These are phyloP conservation scores for Paramisgurnus dabryanus DNA, from an alignment of 2,113 vertebrate species.

Conservation along the genomic window DNA sequence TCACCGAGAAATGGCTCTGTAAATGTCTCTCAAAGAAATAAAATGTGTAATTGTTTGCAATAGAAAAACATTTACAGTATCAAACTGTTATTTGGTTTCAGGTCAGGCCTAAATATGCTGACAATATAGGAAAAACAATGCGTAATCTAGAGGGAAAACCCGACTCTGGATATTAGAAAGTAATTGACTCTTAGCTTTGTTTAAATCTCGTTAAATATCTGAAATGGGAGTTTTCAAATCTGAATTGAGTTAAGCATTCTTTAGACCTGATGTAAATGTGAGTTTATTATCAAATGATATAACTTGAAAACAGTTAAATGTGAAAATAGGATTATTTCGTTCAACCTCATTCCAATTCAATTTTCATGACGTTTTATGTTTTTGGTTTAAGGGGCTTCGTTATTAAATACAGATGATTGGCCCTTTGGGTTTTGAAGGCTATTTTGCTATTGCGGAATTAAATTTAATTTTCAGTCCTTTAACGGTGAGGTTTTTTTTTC, in stretches of 20 bases:
- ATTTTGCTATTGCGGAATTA: neutral
- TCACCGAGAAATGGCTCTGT: neutral
- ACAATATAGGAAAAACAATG: too few species aligned
- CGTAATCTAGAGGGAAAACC: neutral
- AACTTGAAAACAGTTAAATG: neutral
- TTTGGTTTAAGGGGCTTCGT: neutral
- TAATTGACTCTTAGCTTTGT: too few species aligned
- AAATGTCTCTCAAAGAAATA: neutral
- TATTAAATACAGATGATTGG: neutral
- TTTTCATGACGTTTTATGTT: neutral
- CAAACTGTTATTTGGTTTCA: neutral
- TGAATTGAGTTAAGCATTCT: neutral
- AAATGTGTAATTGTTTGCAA: neutral
- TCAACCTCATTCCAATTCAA: neutral
- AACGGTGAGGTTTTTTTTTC: neutral
- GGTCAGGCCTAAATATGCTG: too few species aligned
- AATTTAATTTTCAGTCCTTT: neutral
- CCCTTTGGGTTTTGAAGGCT: neutral
- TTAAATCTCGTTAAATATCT: neutral
- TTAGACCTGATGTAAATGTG: neutral
- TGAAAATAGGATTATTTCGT: neutral
- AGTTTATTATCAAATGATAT: too few species aligned
- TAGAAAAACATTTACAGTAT: slow-evolving; percentile 17
- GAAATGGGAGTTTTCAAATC: too few species aligned
- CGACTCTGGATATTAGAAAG: neutral